phyloP scores from a whole-genome alignment of 1,140 invertebrate genomes.

The Fopius arisanus region DNA sequence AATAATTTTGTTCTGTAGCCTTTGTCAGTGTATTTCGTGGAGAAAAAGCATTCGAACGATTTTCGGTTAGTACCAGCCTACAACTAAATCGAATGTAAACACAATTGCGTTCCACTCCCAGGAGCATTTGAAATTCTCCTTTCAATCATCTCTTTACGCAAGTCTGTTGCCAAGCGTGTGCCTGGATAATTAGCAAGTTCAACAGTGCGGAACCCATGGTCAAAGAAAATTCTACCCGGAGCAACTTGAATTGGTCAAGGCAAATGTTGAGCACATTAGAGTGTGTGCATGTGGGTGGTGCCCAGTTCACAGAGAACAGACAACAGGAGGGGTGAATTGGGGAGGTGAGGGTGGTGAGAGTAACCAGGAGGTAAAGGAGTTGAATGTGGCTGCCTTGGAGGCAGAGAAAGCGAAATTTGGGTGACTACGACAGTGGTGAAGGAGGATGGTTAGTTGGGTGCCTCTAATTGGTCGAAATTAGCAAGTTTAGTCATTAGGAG shows the following conservation, averaged over 20 bases:
- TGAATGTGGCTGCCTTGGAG: background rate
- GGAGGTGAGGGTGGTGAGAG: background rate
- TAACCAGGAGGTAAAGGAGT: background rate
- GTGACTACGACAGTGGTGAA: conserved; percentile 26
- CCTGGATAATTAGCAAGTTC: background rate
- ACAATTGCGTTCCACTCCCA: background rate
- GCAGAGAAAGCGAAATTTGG: conserved; percentile 27
- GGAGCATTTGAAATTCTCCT: background rate
- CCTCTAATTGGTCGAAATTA: conserved; percentile 66
- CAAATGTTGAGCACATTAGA: conserved; percentile 6
- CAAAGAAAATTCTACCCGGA: background rate
- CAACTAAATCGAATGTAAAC: background rate
- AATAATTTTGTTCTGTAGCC: too few species aligned
- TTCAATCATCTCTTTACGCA: background rate
- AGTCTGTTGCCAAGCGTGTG: background rate
- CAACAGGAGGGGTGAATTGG: background rate
- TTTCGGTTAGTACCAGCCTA: too few species aligned
- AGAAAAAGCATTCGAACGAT: too few species aligned
- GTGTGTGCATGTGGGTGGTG: background rate
- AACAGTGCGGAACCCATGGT: background rate
- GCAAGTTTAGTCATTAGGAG: conserved; percentile 66
- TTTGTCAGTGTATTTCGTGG: too few species aligned
- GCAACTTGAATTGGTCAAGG: conserved; percentile 8
- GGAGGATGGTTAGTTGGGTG: conserved; percentile 42
- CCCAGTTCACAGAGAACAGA: background rate